Conservation (phyloP, 2,888 invertebrate species). For the Drosophila monieri region DNA sequence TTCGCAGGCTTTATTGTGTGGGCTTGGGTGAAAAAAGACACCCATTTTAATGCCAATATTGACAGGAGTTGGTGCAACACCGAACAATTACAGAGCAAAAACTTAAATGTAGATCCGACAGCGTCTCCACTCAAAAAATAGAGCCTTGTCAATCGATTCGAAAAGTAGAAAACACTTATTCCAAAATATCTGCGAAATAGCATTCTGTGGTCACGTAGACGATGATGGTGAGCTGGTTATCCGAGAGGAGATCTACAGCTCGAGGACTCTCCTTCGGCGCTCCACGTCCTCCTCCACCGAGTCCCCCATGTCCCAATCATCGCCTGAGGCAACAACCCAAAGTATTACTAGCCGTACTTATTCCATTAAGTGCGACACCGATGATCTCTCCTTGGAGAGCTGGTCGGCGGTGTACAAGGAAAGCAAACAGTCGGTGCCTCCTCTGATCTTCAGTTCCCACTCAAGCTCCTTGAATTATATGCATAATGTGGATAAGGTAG, state of each 20-base stretch:
- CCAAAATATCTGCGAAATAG: slow-evolving; percentile 34
- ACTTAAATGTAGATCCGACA: background rate
- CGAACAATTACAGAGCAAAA: slow-evolving; percentile 9
- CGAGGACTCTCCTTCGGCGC: slow-evolving; percentile 4
- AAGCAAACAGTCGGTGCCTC: slow-evolving; percentile 58
- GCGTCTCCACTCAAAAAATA: slow-evolving; percentile 13
- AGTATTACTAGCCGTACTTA: background rate
- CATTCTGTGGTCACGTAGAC: slow-evolving; percentile 41
- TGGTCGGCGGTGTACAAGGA: slow-evolving; percentile 42
- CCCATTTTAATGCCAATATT: slow-evolving; percentile 60
- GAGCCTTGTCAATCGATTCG: slow-evolving; percentile 8
- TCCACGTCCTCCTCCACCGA: background rate
- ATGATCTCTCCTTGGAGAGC: slow-evolving; percentile 19
- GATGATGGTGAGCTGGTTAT: slow-evolving; percentile 33
- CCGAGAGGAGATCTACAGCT: slow-evolving; percentile 41
- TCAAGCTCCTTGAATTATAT: slow-evolving; percentile 35
- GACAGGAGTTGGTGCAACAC: slow-evolving; percentile 31
- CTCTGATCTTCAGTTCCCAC: slow-evolving; percentile 62
- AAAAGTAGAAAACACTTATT: slow-evolving; percentile 14
- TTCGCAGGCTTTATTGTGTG: slow-evolving; percentile 58
- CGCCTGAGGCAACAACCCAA: slow-evolving; percentile 1
- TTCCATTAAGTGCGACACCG: background rate
- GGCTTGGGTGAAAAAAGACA: slow-evolving; percentile 40
- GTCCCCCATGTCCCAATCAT: slow-evolving; percentile 10
- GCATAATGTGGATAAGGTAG: slow-evolving; percentile 27